Evolutionary conservation across 2,797 vertebrate genomes (phyloP).

Genomic region (Rhadinocentrus ornatus): DNA sequence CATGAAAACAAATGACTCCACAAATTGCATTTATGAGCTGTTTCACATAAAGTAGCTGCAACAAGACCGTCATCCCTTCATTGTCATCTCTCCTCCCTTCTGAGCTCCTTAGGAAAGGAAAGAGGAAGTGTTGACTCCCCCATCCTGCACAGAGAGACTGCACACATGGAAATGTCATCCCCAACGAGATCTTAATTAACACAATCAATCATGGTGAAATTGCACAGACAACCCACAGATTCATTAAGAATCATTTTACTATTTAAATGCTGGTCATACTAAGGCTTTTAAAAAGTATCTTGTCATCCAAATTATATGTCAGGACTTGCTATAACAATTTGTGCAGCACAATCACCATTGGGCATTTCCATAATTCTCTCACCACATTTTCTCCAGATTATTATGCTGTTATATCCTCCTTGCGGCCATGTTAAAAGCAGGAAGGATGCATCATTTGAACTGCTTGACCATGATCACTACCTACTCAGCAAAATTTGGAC

Average conservation of each 20-base stretch:
- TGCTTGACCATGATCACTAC: slow-evolving; percentile 29
- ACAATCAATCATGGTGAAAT: slow-evolving; percentile 61
- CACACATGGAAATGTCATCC: slow-evolving; percentile 63
- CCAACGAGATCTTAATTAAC: slow-evolving; percentile 71
- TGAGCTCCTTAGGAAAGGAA: slow-evolving; percentile 16
- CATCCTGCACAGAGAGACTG: slow-evolving; percentile 19
- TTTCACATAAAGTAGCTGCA: slow-evolving; percentile 37
- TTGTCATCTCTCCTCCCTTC: slow-evolving; percentile 56
- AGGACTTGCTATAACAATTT: slow-evolving; percentile 42
- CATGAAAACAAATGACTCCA: slow-evolving; percentile 20
- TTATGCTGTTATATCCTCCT: background rate
- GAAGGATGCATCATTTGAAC: slow-evolving; percentile 41
- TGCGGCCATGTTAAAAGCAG: slow-evolving; percentile 5
- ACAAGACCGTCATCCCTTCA: slow-evolving; percentile 33
- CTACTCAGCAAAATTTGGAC: slow-evolving; percentile 18
- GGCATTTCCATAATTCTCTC: slow-evolving; percentile 3
- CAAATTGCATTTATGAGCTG: slow-evolving; percentile 12
- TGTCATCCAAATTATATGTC: slow-evolving; percentile 40
- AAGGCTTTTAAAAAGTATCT: slow-evolving; percentile 35
- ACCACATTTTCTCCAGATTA: slow-evolving; percentile 11
- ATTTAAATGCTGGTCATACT: slow-evolving; percentile 44
- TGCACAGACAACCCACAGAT: slow-evolving; percentile 36
- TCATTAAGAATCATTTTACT: slow-evolving; percentile 41
- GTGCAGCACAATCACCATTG: slow-evolving; percentile 6
- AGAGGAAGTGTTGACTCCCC: slow-evolving; percentile 34